A percentile compares a stretch with the other conserved stretches of the same genome.
These are phyloP conservation scores for Junco hyemalis DNA, from an alignment of 2,113 vertebrate genomes.

Conservation along the genomic window DNA sequence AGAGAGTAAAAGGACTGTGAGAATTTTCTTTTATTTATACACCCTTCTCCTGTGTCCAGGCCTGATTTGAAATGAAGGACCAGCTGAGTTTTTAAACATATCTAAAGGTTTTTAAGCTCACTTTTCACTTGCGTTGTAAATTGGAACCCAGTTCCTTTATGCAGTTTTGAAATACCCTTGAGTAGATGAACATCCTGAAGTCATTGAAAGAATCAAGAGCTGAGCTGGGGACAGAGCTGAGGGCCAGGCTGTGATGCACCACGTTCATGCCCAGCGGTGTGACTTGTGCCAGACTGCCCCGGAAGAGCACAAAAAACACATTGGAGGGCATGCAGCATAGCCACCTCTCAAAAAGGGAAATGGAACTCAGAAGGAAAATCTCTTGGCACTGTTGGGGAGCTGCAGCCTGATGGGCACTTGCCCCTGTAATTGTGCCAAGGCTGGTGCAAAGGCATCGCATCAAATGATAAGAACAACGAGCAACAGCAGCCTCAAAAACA, in stretches of 20 bases:
- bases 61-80: neutral
- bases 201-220: neutral
- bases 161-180: neutral
- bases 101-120: neutral
- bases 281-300: neutral
- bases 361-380: neutral
- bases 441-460: neutral
- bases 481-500: neutral
- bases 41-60: neutral
- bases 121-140: neutral
- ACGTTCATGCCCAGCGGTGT: accelerated
- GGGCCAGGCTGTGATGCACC: neutral
- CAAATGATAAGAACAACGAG: neutral
- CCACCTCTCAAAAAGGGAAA: neutral
- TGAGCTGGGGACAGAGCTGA: neutral
- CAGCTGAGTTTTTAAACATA: neutral
- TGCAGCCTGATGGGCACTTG: neutral
- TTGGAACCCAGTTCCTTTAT: neutral
- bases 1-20: neutral
- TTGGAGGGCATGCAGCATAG: neutral
- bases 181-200: neutral
- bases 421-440: neutral
- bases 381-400: neutral
- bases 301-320: neutral
- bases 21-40: neutral